Evolutionary conservation across 1,140 invertebrate genomes (phyloP), one percentile per base, ranked within the genome.

Genomic region (Lucilia cuprina): DNA sequence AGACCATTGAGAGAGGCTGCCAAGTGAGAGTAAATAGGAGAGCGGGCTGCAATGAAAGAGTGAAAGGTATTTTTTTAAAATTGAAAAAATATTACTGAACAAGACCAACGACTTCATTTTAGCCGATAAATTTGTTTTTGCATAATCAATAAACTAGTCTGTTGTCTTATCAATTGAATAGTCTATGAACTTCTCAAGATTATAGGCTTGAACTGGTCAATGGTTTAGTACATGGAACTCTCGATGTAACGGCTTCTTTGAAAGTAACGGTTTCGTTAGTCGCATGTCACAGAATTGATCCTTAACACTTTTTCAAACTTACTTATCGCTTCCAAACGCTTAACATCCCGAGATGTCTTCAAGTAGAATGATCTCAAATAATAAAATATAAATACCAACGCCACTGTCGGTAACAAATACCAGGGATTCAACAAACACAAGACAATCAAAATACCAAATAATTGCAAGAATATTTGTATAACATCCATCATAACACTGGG

Each of bases 301-400:
- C 3, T 41, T 3, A 41, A 41, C 35, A 30, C 41, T 41, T 41
- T 21, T 8, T 77, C 10, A 70, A 19, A 94, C 94, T 95, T 93
- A 97, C 96, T 96, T 89, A 95, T 94, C 88, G 95, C 96, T 93
- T 98, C 97, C 83, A 98, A 92, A 84, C 97, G 93, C 92, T 98
- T 98, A 19, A 98, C 93, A 92, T 95, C 96, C 83, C 97, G 92
- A n/a, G 96, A 96, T 0, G 96, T 96, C 25, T 92, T 93, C 19
- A 98, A 92, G 90, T 98, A 98, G 88, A 97, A 95, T 83, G 93
- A 92, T 49, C 97, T 91, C 74, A 97, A 92, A 10, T 94, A 92
- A 86, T 95, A 94, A 91, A 97, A 97, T 19, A 97, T 90, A 0
- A 95, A 84, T 0, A 93, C 92, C 34, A 98, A 92, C 17, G 95